Base-by-base conservation (phyloP, 2,888 invertebrate genomes). In the Orthosia gracilis region DNA sequence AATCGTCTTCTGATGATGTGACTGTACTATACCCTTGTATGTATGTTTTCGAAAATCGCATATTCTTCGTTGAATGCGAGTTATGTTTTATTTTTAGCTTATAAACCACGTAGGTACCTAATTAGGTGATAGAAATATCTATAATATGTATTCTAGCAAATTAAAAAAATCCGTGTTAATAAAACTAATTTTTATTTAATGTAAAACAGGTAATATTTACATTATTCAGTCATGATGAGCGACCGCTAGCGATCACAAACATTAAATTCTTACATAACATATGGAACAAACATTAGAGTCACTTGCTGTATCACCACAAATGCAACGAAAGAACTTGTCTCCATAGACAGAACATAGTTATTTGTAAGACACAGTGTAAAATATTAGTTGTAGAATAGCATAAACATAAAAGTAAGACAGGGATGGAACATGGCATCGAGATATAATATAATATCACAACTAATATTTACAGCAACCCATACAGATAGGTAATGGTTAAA, bases 141-240 rank as follows among this genome's bases (percentile, higher is more conserved):
- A 12, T 58, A 57, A 12, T 58, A 57, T 57, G 13, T 58, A 57
- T 57, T 58, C 17, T 15, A 47, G 55, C n/a, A 74, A 58, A 82
- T 77, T n/a, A n/a, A 75, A 82, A 89, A 77, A 87, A 83, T 79
- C 69, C 40, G 9, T 57, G 26, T 65, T 92, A 91, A 89, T 91
- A 92, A 92, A 92, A 93, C 91, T 93, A 92, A 87, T 92, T 94
- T 86, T 94, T 93, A 94, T 94, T 95, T 90, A 91, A 91, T 94
- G 94, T 90, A 94, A 94, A 95, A 94, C 92, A 93, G 88, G 91
- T 89, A 89, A 89, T 95, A 95, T 95, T 94, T 95, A 96, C 95
- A 96, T 90, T 94, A 94, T 95, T 96, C 96, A 96, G 96, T 96
- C 96, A 94, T 93, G 89, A 93, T 92, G 70, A 88, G 88, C 88